Conservation (phyloP, 1,140 invertebrate genomes). For the Archegozetes longisetosus region DNA sequence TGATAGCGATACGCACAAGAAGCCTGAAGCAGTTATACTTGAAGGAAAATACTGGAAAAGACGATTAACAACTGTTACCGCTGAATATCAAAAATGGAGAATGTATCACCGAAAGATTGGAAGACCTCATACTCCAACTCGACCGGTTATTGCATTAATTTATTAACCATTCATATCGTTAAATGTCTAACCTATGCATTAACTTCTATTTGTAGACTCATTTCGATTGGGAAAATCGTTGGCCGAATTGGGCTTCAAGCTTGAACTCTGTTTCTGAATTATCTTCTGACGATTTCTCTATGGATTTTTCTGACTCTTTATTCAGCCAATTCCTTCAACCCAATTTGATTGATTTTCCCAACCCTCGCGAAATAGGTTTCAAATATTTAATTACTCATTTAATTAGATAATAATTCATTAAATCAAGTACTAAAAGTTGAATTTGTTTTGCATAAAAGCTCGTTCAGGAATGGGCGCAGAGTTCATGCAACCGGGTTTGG, state of each 20-base stretch:
- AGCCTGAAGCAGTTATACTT: conserved; percentile 85
- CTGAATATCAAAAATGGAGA: conserved; percentile 99
- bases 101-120: conserved; percentile 36
- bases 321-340: conserved; percentile 74
- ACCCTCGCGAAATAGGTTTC: conserved; percentile 85
- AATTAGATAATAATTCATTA: too few relatives aligned
- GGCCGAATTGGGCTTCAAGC: background rate
- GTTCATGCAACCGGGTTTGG: conserved; percentile 93
- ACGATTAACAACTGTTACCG: conserved; percentile 83
- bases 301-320: conserved; percentile 75
- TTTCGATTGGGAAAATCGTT: conserved; percentile 8
- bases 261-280: background rate
- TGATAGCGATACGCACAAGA: conserved; percentile 84
- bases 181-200: background rate
- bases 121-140: background rate
- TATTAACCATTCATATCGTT: background rate
- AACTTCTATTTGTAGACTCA: background rate
- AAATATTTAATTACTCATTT: conserved; percentile 7
- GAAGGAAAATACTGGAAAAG: conserved; percentile 99
- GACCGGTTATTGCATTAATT: conserved; percentile 4
- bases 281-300: background rate
- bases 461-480: conserved; percentile 57
- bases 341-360: conserved; percentile 88
- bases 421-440: conserved; percentile 1
- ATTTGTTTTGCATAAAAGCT: conserved; percentile 29